Conservation (phyloP, 2,888 invertebrate genomes). For the Drosophila borealis region DNA sequence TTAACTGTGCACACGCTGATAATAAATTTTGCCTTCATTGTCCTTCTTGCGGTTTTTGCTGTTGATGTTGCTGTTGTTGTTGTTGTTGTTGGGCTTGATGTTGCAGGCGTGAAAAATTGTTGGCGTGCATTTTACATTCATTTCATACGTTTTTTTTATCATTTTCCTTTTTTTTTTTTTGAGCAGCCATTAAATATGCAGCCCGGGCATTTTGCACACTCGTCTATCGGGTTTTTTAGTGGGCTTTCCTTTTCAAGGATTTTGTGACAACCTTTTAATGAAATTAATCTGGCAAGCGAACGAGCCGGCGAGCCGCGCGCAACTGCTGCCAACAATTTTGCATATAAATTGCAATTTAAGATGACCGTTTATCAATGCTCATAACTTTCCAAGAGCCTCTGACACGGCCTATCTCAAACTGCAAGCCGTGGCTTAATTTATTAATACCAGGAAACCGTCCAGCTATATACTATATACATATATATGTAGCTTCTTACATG, state of each 20-base stretch:
- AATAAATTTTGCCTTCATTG: slow-evolving; percentile 58
- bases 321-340: slow-evolving; percentile 56
- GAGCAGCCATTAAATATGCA: slow-evolving; percentile 54
- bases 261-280: slow-evolving; percentile 62
- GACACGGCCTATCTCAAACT: slow-evolving; percentile 3
- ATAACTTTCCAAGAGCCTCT: slow-evolving; percentile 49
- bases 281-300: slow-evolving; percentile 65
- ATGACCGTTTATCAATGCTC: slow-evolving; percentile 58
- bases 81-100: slow-evolving; percentile 25
- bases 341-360: slow-evolving; percentile 66
- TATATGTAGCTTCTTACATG: neutral
- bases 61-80: slow-evolving; percentile 20
- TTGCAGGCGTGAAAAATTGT: slow-evolving; percentile 64
- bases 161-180: slow-evolving; percentile 12
- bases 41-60: slow-evolving; percentile 13
- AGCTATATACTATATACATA: slow-evolving; percentile 1
- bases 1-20: slow-evolving; percentile 66
- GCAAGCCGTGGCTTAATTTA: slow-evolving; percentile 40
- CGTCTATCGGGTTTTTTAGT: slow-evolving; percentile 33
- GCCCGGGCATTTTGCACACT: slow-evolving; percentile 37
- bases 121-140: slow-evolving; percentile 61
- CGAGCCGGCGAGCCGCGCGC: neutral
- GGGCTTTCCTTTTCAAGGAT: slow-evolving; percentile 55
- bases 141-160: slow-evolving; percentile 21
- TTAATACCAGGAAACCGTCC: slow-evolving; percentile 32